These are phyloP conservation scores for Dasypus novemcinctus DNA, from an alignment of 2,113 vertebrate genomes.

Conservation along the genomic window DNA sequence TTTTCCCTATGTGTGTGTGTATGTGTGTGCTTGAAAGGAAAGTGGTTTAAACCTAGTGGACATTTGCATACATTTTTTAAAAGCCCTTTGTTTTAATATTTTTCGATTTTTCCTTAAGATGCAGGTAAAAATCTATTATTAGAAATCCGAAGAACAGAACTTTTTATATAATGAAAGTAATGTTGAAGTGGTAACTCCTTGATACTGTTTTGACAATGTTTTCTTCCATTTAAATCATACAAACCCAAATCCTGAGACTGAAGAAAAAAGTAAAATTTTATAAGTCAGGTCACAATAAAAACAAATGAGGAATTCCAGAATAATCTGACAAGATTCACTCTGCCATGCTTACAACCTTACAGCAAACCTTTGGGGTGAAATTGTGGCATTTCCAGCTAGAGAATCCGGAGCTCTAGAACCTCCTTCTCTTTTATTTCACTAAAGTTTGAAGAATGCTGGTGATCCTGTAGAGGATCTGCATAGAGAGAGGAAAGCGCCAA, in stretches of 20 bases:
- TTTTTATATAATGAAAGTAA: slow-evolving; percentile 47
- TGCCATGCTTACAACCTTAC: slow-evolving; percentile 14
- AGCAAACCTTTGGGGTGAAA: slow-evolving; percentile 19
- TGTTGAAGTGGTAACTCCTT: slow-evolving; percentile 38
- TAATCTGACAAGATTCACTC: slow-evolving; percentile 46
- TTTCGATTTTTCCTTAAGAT: slow-evolving; percentile 29
- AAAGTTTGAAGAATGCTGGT: slow-evolving; percentile 37
- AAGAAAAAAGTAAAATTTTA: slow-evolving; percentile 59
- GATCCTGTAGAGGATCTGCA: slow-evolving; percentile 19
- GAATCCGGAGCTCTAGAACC: neutral
- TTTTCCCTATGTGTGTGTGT: neutral
- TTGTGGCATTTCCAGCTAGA: neutral
- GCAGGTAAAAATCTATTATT: neutral
- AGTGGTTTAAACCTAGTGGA: neutral
- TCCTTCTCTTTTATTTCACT: slow-evolving; percentile 16
- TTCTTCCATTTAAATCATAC: slow-evolving; percentile 57
- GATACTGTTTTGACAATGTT: slow-evolving; percentile 44
- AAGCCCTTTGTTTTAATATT: neutral
- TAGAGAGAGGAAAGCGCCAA: neutral
- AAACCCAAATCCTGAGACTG: slow-evolving; percentile 31
- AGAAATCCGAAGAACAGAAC: neutral
- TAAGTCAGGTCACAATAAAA: slow-evolving; percentile 52
- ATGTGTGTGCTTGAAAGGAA: neutral
- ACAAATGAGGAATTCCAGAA: slow-evolving; percentile 64
- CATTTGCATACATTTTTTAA: slow-evolving; percentile 19